Conservation (phyloP, 2,113 vertebrate genomes). For the Fulica atra region DNA sequence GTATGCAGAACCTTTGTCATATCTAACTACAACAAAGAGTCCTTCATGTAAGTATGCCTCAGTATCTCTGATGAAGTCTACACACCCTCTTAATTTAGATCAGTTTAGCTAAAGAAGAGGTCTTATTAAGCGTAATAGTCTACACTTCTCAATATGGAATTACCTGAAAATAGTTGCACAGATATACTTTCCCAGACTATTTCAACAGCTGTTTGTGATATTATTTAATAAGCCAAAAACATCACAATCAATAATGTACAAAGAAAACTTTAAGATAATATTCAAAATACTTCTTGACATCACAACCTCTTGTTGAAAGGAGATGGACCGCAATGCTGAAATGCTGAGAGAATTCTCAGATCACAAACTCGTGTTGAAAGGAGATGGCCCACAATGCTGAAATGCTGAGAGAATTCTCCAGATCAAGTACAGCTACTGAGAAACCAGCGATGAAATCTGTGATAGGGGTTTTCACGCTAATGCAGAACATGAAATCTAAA, state of each 20-base stretch:
- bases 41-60: neutral
- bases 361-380: neutral
- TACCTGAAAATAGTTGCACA: neutral
- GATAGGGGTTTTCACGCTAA: neutral
- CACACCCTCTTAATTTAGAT: neutral
- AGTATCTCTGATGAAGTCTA: neutral
- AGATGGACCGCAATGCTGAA: neutral
- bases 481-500: neutral
- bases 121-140: neutral
- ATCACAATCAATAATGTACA: neutral
- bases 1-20: neutral
- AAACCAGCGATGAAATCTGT: neutral
- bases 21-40: neutral
- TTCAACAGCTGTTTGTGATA: neutral
- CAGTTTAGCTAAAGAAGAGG: neutral
- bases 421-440: neutral
- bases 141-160: neutral
- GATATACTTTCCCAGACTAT: neutral
- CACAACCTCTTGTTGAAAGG: neutral
- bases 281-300: neutral
- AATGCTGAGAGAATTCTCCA: neutral
- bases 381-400: neutral
- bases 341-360: neutral
- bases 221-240: neutral
- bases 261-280: neutral